Conservation (phyloP, 2,797 vertebrate genomes). For the Agapornis canus region DNA sequence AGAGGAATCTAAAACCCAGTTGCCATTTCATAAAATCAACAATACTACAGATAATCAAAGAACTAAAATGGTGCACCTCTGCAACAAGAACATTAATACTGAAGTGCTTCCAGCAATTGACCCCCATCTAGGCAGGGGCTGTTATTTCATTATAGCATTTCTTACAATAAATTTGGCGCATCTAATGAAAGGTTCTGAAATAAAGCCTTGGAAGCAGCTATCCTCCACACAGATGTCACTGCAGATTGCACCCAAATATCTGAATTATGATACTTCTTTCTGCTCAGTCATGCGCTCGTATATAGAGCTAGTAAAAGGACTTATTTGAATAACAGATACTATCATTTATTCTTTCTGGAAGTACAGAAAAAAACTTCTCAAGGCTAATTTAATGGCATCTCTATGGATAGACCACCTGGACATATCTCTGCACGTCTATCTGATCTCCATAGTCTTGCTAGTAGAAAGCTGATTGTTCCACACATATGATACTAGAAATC, state of each 20-base stretch:
- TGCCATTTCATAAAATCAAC: background rate
- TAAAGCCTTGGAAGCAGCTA: background rate
- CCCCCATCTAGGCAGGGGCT: background rate
- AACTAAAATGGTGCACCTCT: background rate
- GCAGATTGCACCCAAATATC: background rate
- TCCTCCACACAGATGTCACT: background rate
- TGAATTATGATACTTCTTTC: background rate
- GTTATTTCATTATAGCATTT: background rate
- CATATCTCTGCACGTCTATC: background rate
- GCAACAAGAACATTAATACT: background rate
- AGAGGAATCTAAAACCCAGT: background rate
- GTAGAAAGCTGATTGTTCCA: background rate
- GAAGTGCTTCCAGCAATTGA: background rate
- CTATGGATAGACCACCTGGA: background rate
- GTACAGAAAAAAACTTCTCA: background rate
- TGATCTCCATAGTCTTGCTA: background rate
- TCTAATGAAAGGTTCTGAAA: background rate
- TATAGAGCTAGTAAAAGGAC: background rate
- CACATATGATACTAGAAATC: background rate
- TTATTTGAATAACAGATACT: background rate
- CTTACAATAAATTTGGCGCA: background rate
- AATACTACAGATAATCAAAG: background rate
- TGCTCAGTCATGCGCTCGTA: background rate
- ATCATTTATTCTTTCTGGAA: background rate
- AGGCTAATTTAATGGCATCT: background rate